Percentiles rank a stretch among this genome's conserved stretches.
These are phyloP conservation scores for Oreotrochilus melanogaster DNA, from an alignment of 2,113 vertebrate species.

Conservation along the genomic window DNA sequence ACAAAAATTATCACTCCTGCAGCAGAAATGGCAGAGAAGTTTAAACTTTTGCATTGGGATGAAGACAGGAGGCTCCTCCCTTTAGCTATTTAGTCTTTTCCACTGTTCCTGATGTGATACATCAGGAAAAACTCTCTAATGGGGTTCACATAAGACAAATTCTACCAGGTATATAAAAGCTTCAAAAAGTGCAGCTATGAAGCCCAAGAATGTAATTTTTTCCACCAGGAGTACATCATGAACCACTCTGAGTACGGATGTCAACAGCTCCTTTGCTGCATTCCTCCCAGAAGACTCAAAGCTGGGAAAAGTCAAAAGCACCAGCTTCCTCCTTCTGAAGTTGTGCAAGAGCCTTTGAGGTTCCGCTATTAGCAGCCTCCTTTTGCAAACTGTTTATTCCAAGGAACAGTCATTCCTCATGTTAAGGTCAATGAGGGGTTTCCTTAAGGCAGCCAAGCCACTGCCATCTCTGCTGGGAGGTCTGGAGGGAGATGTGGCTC, in stretches of 20 bases:
- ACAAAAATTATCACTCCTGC: neutral
- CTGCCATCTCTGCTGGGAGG: neutral
- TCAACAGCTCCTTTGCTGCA: conserved; percentile 38
- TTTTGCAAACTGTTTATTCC: conserved; percentile 44
- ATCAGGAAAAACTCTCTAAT: neutral
- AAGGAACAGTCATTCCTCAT: neutral
- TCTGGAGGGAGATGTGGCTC: fast-evolving
- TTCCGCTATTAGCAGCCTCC: neutral
- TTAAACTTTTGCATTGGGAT: neutral
- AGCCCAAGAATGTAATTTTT: neutral
- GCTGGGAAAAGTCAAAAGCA: conserved; percentile 51
- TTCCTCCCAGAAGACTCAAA: conserved; percentile 37
- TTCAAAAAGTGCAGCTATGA: neutral
- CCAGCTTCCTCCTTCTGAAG: conserved; percentile 18
- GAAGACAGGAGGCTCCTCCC: neutral
- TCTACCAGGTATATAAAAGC: neutral
- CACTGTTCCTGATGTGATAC: neutral
- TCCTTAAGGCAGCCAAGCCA: neutral
- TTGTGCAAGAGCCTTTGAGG: conserved; percentile 36
- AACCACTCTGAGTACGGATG: neutral
- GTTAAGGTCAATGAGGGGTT: neutral
- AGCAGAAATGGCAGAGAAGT: neutral
- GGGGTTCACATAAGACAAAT: neutral
- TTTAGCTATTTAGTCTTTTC: neutral
- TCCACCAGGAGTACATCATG: neutral